phyloP scores from a whole-genome alignment of 1,140 invertebrate genomes.

The Drosophila leontia region DNA sequence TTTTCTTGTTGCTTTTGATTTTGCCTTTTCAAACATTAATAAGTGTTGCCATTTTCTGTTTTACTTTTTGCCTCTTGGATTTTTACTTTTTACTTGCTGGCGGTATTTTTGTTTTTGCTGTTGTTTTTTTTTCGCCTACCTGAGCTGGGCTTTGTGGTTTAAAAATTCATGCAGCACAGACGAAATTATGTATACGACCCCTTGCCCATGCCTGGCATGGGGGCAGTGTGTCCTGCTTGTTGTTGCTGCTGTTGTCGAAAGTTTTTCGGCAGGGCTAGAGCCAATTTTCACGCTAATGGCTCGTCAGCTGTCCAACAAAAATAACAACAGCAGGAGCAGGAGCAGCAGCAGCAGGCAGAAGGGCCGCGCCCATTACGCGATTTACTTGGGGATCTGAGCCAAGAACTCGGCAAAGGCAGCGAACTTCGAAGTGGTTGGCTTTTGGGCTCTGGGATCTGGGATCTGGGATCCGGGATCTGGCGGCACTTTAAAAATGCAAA shows the following conservation, averaged over 20 bases:
- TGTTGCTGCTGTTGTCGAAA: constrained; percentile 50
- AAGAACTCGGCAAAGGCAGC: not conserved
- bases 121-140: constrained; percentile 47
- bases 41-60: constrained; percentile 75
- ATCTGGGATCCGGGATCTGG: constrained; percentile 19
- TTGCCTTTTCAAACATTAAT: constrained; percentile 76
- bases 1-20: constrained; percentile 46
- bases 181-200: constrained; percentile 80
- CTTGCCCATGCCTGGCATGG: constrained; percentile 26
- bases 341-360: constrained; percentile 1
- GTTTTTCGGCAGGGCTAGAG: constrained; percentile 70
- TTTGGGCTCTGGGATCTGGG: constrained; percentile 11
- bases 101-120: not conserved
- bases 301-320: constrained; percentile 66
- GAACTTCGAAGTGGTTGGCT: constrained; percentile 6
- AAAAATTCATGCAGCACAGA: constrained; percentile 78
- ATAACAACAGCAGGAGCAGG: constrained; percentile 29
- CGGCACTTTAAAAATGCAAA: constrained; percentile 75
- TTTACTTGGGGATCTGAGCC: constrained; percentile 31
- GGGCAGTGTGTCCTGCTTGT: not conserved
- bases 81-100: constrained; percentile 30
- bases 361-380: constrained; percentile 66
- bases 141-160: constrained; percentile 60
- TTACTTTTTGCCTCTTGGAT: constrained; percentile 49
- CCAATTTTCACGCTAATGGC: constrained; percentile 78